A percentile compares a stretch with the other conserved stretches of the same genome.
phyloP scores from a whole-genome alignment of 2,113 vertebrate species.

The Hippolais icterina region DNA sequence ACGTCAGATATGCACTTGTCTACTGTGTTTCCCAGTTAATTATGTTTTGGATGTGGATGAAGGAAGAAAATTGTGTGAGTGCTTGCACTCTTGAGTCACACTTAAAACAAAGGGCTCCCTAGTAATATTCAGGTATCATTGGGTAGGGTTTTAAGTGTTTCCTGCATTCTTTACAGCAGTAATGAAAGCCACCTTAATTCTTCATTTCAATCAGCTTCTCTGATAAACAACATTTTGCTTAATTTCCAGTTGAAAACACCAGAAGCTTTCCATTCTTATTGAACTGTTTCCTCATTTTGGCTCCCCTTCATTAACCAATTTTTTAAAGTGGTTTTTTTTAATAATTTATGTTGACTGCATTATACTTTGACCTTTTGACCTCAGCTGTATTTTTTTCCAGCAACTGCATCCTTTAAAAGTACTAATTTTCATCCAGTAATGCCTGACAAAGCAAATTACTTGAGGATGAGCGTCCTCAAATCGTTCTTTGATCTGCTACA shows the following conservation, averaged over 20 bases:
- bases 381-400: not conserved
- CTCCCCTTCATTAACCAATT: not conserved
- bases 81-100: not conserved
- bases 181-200: not conserved
- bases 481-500: not conserved
- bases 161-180: not conserved
- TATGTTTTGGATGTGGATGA: slow-evolving; percentile 12
- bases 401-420: not conserved
- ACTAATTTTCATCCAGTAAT: not conserved
- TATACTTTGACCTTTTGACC: not conserved
- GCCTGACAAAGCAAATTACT: not conserved
- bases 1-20: slow-evolving; percentile 65
- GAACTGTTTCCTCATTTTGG: not conserved
- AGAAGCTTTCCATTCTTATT: not conserved
- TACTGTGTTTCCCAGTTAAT: not conserved
- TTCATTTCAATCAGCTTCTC: not conserved
- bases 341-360: not conserved
- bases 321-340: not conserved
- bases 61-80: not conserved
- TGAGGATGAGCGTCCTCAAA: not conserved
- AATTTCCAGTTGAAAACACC: not conserved
- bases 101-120: not conserved
- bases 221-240: not conserved
- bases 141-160: not conserved
- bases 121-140: not conserved